Evolutionary conservation across 2,888 invertebrate species (phyloP), one percentile per base, ranked within the genome.

Genomic region (Nineta flava): DNA sequence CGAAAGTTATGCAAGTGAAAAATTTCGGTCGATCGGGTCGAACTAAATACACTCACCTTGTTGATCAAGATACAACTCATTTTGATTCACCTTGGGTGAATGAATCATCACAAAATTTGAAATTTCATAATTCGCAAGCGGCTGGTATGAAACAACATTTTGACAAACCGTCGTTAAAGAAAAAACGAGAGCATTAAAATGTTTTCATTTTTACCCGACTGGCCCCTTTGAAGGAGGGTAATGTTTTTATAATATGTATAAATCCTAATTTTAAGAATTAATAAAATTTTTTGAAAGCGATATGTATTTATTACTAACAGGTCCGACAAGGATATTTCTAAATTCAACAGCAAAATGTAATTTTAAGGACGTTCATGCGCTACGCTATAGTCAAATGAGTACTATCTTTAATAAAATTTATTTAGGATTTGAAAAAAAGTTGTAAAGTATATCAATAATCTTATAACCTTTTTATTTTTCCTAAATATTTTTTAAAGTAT

Each of bases 1-100:
- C 99, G 1, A 96, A 97, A 75, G 97, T 99, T 57, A 99, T 99
- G 97, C 97, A 97, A 79, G 99, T 99, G 42, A 99, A 99, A 72
- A 97, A 99, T 71, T 99, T 99, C 68, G 99, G 99, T 10, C 83
- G 97, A 2, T 96, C 97, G 47, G 97, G 97, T 5, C 80, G 99
- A 48, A 97, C 99, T 0, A 99, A 99, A 63, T 99, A 99, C 69
- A 99, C 99, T 0, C 99, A 99, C 70, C 73, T 99, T 61, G 96
- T 99, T 0, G 97, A 96, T 68, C 99, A 99, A 66, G 99, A 99
- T 63, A 99, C 97, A 0, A 99, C 99, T 0, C 88, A 91, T 62
- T 94, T 94, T 60, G 95, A 97, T 63, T 94, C 95, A 0, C 93
- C 96, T 0, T 99, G 99, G 99, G 85, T 87, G 53, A 83, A 85